Conservation (phyloP, 2,113 vertebrate species). For the Salminus brasiliensis region DNA sequence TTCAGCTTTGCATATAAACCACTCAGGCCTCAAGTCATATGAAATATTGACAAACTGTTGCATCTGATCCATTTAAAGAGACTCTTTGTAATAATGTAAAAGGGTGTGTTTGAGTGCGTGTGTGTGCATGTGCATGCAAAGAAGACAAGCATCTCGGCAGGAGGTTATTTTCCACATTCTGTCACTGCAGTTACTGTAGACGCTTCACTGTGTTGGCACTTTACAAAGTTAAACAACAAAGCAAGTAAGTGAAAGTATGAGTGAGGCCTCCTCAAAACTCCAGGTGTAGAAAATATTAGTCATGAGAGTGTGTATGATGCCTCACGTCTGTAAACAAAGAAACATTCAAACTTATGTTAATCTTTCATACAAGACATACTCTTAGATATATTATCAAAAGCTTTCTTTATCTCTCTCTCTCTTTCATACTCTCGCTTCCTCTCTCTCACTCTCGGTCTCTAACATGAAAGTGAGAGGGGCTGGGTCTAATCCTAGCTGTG, state of each 20-base stretch:
- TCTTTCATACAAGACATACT: neutral
- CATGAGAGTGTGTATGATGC: neutral
- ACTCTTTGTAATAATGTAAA: neutral
- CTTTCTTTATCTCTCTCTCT: neutral
- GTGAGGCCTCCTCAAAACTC: neutral
- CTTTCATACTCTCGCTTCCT: neutral
- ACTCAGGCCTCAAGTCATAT: constrained; percentile 17
- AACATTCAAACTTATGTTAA: neutral
- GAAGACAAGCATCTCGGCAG: neutral
- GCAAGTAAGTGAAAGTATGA: neutral
- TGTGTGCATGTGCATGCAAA: neutral
- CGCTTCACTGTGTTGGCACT: neutral
- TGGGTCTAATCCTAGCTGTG: constrained; percentile 33
- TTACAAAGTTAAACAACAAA: constrained; percentile 5
- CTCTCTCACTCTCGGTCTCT: neutral
- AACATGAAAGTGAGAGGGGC: neutral
- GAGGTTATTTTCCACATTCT: neutral
- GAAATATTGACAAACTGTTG: constrained; percentile 41
- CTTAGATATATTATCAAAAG: neutral
- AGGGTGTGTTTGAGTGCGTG: no score
- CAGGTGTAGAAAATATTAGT: neutral
- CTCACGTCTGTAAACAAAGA: neutral
- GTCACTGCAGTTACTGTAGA: neutral
- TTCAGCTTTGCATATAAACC: constrained; percentile 30
- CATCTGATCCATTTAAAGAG: neutral